Evolutionary conservation across 1,140 invertebrate genomes (phyloP), one percentile per base, ranked within the genome.

Genomic region (Nylanderia fulva): DNA sequence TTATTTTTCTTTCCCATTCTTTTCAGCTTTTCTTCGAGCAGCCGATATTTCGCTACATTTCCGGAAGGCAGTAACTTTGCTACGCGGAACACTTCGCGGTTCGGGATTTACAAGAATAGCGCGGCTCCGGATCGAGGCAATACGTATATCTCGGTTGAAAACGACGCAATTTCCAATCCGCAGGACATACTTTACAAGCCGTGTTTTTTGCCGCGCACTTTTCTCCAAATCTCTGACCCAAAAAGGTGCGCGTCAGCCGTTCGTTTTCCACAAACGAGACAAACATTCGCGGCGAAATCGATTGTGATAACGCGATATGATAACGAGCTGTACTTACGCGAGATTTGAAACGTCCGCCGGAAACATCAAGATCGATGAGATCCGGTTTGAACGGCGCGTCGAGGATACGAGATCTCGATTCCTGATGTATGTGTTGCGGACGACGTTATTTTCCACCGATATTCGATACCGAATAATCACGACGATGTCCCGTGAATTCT

Each of bases 51-150:
- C 48, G 18, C 52, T n/a, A 64, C 66, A 8, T 71, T 80, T 71
- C 52, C 36, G 24, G 18, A 82, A 21, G 13, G 39, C 36, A 11
- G 77, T 72, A 72, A 72, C 24, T 58, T 39, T 7, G 24, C 63
- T n/a, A 9, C 24, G 64, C 52, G 36, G 36, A 82, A 82, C 66
- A 80, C 42, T 82, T 45, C 45, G 77, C 66, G 66, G 52, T 27
- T n/a, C 48, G 8, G n/a, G 39, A 72, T 71, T 82, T 82, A 58
- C 66, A 72, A 82, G 66, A 82, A 72, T 82, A 69, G 77, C 76
- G 74, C 36, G 45, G 13, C 39, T 79, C 66, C 54, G 58, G 71
- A 54, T 39, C 36, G 27, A n/a, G 21, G 61, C 60, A 39, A 72
- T 82, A 82, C 48, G 27, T 72, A 58, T 72, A 82, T 60, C 66